Evolutionary conservation across 2,888 invertebrate genomes (phyloP).

Genomic region (Rhodophaea formosa): DNA sequence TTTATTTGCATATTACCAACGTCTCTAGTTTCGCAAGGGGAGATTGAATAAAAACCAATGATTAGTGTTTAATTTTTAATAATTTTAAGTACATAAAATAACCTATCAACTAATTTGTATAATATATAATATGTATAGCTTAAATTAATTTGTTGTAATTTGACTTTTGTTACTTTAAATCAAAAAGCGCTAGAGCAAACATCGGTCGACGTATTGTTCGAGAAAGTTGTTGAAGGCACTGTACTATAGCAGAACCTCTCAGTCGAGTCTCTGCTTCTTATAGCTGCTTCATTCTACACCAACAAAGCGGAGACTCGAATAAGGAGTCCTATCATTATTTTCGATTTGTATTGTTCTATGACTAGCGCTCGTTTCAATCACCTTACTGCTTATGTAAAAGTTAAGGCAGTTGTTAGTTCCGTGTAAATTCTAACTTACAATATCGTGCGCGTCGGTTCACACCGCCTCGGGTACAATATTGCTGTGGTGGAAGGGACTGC

Average conservation of each 20-base stretch:
- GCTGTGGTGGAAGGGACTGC: constrained; percentile 83
- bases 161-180: constrained; percentile 77
- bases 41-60: constrained; percentile 24
- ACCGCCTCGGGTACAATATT: constrained; percentile 83
- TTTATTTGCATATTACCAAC: too few relatives aligned
- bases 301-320: background rate
- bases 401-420: constrained; percentile 71
- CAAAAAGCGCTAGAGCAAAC: constrained; percentile 71
- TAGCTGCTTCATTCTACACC: constrained; percentile 12
- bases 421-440: constrained; percentile 49
- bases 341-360: constrained; percentile 59
- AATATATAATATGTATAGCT: constrained; percentile 81
- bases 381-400: constrained; percentile 73
- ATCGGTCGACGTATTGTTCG: constrained; percentile 64
- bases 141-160: constrained; percentile 81
- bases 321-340: constrained; percentile 27
- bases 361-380: constrained; percentile 77
- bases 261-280: background rate
- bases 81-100: constrained; percentile 81
- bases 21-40: too few relatives aligned
- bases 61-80: constrained; percentile 76
- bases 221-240: constrained; percentile 67
- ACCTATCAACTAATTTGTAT: constrained; percentile 80
- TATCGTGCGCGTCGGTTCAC: constrained; percentile 57
- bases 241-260: constrained; percentile 36